Evolutionary conservation across 1,140 invertebrate genomes (phyloP).

Genomic region (Diabrotica undecimpunctata): DNA sequence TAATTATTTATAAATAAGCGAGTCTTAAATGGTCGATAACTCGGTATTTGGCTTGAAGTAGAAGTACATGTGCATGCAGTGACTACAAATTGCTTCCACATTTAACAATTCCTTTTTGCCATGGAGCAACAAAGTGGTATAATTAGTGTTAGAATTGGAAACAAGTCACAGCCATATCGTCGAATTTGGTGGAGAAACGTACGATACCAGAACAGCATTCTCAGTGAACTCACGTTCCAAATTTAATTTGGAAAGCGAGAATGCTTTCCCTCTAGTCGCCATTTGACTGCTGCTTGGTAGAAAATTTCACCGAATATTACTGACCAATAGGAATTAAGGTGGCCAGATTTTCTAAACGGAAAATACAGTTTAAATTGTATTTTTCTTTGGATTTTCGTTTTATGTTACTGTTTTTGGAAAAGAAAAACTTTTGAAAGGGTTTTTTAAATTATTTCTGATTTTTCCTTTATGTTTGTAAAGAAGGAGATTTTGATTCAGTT

Average conservation of each 20-base stretch:
- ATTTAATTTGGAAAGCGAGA: constrained; percentile 2
- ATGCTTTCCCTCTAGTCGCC: background rate
- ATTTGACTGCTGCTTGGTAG: background rate
- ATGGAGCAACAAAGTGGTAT: background rate
- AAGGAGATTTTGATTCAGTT: too few species aligned
- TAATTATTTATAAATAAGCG: too few species aligned
- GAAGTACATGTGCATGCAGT: too few species aligned
- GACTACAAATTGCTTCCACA: background rate
- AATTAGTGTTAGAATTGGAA: constrained; percentile 1
- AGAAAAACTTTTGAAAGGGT: too few species aligned
- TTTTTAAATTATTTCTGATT: too few species aligned
- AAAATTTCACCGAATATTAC: constrained; percentile 1
- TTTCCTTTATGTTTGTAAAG: too few species aligned
- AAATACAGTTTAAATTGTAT: constrained; percentile 1
- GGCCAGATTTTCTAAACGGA: constrained; percentile 2
- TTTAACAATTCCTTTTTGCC: constrained; percentile 2
- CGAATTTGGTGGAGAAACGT: background rate
- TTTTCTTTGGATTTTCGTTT: background rate
- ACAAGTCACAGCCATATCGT: background rate
- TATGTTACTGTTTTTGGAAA: background rate
- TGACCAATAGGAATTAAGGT: constrained; percentile 2
- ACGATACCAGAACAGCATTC: background rate
- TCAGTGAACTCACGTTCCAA: background rate
- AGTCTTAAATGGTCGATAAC: too few species aligned
- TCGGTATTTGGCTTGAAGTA: too few species aligned